phyloP scores from a whole-genome alignment of 2,888 invertebrate species.

The Anoplius nigerrimus region DNA sequence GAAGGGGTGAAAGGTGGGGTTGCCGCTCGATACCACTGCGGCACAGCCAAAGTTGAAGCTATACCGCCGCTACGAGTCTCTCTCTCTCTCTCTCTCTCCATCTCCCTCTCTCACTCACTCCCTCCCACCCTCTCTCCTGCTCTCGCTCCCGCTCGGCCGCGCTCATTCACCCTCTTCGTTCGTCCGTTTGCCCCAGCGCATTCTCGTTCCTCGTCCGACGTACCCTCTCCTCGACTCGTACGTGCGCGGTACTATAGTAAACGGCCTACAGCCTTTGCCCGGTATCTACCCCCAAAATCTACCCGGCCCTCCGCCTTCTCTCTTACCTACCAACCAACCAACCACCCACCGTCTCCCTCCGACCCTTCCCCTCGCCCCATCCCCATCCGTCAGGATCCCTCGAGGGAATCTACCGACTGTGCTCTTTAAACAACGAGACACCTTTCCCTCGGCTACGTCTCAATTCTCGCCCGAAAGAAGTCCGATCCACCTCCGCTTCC shows the following conservation, averaged over 20 bases:
- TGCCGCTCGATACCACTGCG: constrained; percentile 75
- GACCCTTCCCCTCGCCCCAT: constrained; percentile 21
- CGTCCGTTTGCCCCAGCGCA: constrained; percentile 22
- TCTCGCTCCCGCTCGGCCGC: constrained; percentile 19
- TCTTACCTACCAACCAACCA: constrained; percentile 9
- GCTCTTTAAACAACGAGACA: constrained; percentile 63
- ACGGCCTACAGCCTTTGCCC: constrained; percentile 59
- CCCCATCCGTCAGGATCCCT: constrained; percentile 47
- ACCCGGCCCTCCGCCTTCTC: constrained; percentile 34
- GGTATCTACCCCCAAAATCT: constrained; percentile 59
- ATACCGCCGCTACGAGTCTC: constrained; percentile 42
- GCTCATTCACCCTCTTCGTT: constrained; percentile 18
- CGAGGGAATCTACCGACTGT: constrained; percentile 58
- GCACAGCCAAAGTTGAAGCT: constrained; percentile 72
- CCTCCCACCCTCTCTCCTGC: constrained; percentile 16
- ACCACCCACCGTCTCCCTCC: constrained; percentile 6
- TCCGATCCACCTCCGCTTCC: constrained; percentile 55
- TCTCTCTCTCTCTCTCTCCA: constrained; percentile 36
- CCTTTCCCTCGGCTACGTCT: constrained; percentile 59
- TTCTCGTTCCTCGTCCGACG: constrained; percentile 11
- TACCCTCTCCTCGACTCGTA: constrained; percentile 24
- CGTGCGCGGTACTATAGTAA: constrained; percentile 50
- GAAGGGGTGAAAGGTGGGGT: constrained; percentile 60
- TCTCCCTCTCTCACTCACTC: constrained; percentile 23
- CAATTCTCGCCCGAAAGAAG: constrained; percentile 59